phyloP scores from a whole-genome alignment of 2,888 invertebrate species.

The Andrena dorsata region DNA sequence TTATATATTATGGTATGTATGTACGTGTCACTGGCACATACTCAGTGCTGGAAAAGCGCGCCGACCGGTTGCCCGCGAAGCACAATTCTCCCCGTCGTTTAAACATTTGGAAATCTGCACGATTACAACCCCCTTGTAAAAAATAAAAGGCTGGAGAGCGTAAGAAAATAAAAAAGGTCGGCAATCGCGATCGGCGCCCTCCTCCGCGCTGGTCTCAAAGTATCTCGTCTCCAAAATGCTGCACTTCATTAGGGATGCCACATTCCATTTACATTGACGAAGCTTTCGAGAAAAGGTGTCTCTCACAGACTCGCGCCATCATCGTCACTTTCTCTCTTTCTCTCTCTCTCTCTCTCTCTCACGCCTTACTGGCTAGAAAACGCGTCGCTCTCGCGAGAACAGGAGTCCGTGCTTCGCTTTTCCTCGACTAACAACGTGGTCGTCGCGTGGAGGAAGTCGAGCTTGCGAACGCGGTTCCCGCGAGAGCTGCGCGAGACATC shows the following conservation, averaged over 20 bases:
- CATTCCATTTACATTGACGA: slow-evolving; percentile 85
- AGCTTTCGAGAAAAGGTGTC: slow-evolving; percentile 81
- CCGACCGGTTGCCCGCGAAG: slow-evolving; percentile 33
- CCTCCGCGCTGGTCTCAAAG: slow-evolving; percentile 62
- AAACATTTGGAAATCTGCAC: not conserved
- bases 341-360: slow-evolving; percentile 30
- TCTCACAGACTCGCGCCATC: slow-evolving; percentile 64
- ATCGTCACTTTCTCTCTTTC: slow-evolving; percentile 37
- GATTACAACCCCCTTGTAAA: not conserved
- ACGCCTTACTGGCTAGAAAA: slow-evolving; percentile 7
- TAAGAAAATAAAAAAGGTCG: not conserved
- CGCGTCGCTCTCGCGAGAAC: slow-evolving; percentile 4
- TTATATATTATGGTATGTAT: slow-evolving; percentile 79
- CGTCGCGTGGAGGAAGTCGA: not conserved
- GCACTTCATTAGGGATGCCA: slow-evolving; percentile 83
- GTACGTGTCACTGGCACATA: slow-evolving; percentile 78
- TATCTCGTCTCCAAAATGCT: slow-evolving; percentile 80
- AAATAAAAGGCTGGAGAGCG: not conserved
- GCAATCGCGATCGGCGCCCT: slow-evolving; percentile 58
- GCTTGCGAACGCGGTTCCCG: not conserved
- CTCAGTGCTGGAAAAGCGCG: slow-evolving; percentile 66
- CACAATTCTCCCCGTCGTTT: not conserved
- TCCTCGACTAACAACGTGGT: not conserved
- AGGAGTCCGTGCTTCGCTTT: not conserved
- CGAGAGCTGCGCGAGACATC: not conserved